These are phyloP conservation scores for Seriola quinqueradiata DNA, from an alignment of 2,113 vertebrate genomes.

Conservation along the genomic window DNA sequence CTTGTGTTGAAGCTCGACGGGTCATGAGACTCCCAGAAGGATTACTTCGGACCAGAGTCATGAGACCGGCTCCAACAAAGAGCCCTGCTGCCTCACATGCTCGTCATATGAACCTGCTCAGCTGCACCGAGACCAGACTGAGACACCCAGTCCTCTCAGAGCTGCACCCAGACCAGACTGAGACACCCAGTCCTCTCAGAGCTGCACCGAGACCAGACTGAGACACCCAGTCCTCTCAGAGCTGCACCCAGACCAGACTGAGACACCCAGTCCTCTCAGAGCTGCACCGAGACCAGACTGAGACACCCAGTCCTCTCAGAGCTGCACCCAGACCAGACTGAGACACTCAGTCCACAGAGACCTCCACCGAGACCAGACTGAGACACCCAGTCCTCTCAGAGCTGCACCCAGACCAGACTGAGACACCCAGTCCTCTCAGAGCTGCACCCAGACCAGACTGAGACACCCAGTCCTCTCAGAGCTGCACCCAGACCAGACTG, in stretches of 20 bases:
- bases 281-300: too few species aligned
- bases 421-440: not conserved
- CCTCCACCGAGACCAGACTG: not conserved
- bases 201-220: not conserved
- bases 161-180: slow-evolving; percentile 76
- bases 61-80: slow-evolving; percentile 84
- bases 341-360: not conserved
- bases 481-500: too few species aligned
- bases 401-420: too few species aligned
- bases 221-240: not conserved
- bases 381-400: too few species aligned
- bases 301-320: too few species aligned
- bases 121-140: slow-evolving; percentile 86
- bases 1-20: slow-evolving; percentile 83
- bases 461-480: too few species aligned
- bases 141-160: slow-evolving; percentile 65
- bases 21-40: slow-evolving; percentile 91
- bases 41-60: slow-evolving; percentile 89
- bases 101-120: slow-evolving; percentile 87
- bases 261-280: too few species aligned
- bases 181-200: not conserved
- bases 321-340: too few species aligned
- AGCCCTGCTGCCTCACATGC: slow-evolving; percentile 59
- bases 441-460: too few species aligned
- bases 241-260: too few species aligned